These are phyloP conservation scores for Poeciliopsis occidentalis DNA, from an alignment of 2,113 vertebrate genomes.

Conservation along the genomic window DNA sequence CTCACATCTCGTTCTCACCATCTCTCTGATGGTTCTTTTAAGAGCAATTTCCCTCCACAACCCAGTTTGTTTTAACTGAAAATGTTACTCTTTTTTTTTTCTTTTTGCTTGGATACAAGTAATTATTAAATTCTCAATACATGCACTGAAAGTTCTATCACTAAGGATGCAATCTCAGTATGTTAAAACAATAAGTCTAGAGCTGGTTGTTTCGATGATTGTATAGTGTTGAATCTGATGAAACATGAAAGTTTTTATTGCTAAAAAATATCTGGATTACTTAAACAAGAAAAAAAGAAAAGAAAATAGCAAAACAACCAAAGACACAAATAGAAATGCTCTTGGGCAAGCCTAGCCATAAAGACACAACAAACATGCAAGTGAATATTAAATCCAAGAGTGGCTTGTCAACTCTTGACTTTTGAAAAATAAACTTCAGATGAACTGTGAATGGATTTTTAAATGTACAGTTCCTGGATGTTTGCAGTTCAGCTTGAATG, in stretches of 20 bases:
- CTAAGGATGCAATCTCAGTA: neutral
- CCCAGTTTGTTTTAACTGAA: neutral
- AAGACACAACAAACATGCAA: neutral
- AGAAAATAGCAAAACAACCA: neutral
- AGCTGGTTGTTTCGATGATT: neutral
- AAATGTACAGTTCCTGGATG: neutral
- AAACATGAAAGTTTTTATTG: slow-evolving; percentile 30
- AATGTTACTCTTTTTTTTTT: neutral
- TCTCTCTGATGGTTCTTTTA: too few relatives aligned
- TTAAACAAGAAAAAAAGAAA: neutral
- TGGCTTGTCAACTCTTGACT: neutral
- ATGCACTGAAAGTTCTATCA: neutral
- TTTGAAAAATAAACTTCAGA: slow-evolving; percentile 2
- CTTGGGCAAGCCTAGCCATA: neutral
- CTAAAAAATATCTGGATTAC: slow-evolving; percentile 7
- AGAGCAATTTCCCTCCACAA: neutral
- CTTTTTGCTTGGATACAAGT: neutral
- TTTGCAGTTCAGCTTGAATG: too few relatives aligned
- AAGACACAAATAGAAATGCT: slow-evolving; percentile 8
- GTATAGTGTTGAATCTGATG: slow-evolving; percentile 5
- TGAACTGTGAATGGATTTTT: neutral
- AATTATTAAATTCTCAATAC: neutral
- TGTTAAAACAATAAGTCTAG: neutral
- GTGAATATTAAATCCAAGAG: slow-evolving; percentile 28
- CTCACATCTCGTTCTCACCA: too few relatives aligned